A percentile compares a stretch with the other conserved stretches of the same genome.
Conservation (phyloP, 2,888 invertebrate species). For the Eristalis arbustorum region DNA sequence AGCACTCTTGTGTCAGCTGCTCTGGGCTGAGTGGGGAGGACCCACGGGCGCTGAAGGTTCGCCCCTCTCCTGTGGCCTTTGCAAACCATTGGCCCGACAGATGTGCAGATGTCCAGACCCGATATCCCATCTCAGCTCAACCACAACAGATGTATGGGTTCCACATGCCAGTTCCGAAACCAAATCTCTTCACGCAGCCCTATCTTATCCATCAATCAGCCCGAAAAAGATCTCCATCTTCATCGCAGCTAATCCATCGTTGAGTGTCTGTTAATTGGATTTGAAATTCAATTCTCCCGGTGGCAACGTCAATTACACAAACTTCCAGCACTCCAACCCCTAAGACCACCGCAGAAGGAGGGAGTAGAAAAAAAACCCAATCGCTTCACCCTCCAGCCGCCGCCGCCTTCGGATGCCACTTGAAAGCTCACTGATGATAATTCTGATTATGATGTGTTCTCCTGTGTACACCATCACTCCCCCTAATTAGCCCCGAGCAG, state of each 20-base stretch:
- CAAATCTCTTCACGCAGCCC: background rate
- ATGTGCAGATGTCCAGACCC: too few species aligned
- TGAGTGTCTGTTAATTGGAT: slow-evolving; percentile 15
- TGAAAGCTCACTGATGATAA: slow-evolving; percentile 6
- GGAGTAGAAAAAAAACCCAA: background rate
- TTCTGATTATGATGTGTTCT: background rate
- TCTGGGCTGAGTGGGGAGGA: too few species aligned
- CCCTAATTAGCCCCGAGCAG: slow-evolving; percentile 38
- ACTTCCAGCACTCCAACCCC: background rate
- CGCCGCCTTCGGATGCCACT: background rate
- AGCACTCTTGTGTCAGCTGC: too few species aligned
- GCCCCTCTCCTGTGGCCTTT: too few species aligned
- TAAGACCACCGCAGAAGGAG: too few species aligned
- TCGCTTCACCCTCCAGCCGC: too few species aligned
- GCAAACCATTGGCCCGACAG: too few species aligned
- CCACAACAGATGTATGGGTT: too few species aligned
- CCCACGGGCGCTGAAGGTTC: too few species aligned
- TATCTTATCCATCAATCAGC: slow-evolving; percentile 16
- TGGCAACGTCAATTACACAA: background rate
- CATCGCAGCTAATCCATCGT: background rate
- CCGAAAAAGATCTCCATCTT: background rate
- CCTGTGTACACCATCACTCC: slow-evolving; percentile 45
- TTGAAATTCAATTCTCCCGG: background rate
- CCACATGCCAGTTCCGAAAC: background rate
- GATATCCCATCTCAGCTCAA: too few species aligned